Base-by-base conservation (phyloP, 1,140 invertebrate species). In the Heliconius nattereri region DNA sequence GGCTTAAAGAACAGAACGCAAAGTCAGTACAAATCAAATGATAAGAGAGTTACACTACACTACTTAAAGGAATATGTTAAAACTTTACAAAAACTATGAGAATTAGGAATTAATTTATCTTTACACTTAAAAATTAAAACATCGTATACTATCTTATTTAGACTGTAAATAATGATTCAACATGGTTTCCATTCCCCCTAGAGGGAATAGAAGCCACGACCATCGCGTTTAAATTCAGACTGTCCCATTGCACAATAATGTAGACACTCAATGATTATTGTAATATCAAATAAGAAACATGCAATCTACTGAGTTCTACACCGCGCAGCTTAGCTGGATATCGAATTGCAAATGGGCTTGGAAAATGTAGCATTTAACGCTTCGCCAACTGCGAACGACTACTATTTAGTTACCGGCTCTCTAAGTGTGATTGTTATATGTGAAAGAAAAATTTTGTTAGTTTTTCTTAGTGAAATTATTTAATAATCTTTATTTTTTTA, bases 331-430 rank as follows among this genome's bases (percentile, higher is more conserved):
- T 92, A 90, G 89, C 87, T 91, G 85, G 87, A 92, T 92, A 92
- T 92, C 92, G 87, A 92, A 91, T 92, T 93, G 90, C 91, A 91
- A 93, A 93, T 93, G 88, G 87, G 89, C 76, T 84, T 85, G 87
- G 91, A 90, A 91, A 92, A 91, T 92, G 90, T 90, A 87, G 87
- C 87, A 90, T 92, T 92, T 91, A 93, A 92, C 90, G 91, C 89
- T 87, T 90, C 87, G 86, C 87, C 91, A 87, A 91, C 89, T 90
- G 89, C 86, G 86, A 87, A 89, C 85, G 87, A 90, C 88, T 92
- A 86, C 79, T 84, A 88, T 87, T 77, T 73, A 71, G 76, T 66
- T 81, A 76, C 84, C 80, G 81, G 19, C 80, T 87, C 71, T 70
- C 54, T 85, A 81, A 54, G 86, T 16, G 60, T 66, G 29, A 66